phyloP scores from a whole-genome alignment of 2,797 vertebrate species.

The Artibeus lituratus region DNA sequence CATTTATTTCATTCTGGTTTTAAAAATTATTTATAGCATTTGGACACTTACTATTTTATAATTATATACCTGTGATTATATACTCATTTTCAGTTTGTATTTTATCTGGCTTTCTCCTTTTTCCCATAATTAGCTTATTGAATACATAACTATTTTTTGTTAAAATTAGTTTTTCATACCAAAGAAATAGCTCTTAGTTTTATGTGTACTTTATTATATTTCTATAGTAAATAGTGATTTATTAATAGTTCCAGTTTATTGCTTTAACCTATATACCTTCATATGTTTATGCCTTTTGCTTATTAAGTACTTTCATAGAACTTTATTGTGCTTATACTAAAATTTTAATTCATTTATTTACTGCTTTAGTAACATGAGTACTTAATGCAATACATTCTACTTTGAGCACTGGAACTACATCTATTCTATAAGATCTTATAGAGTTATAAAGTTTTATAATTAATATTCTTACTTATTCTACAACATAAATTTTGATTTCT shows the following conservation, averaged over 20 bases:
- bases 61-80: background rate
- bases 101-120: background rate
- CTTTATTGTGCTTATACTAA: background rate
- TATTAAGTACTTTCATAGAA: background rate
- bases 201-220: background rate
- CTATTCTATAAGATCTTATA: background rate
- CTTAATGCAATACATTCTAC: background rate
- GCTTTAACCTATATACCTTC: background rate
- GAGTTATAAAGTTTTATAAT: background rate
- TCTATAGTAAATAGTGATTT: background rate
- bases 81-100: background rate
- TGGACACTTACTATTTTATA: background rate
- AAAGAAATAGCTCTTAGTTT: background rate
- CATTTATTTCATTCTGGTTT: background rate
- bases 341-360: constrained; percentile 6
- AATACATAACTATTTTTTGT: background rate
- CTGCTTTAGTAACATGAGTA: background rate
- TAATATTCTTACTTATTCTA: background rate
- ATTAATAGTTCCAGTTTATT: background rate
- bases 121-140: background rate
- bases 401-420: background rate
- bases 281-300: background rate
- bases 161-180: background rate
- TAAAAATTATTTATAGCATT: background rate
- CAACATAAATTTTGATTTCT: background rate